A percentile compares a stretch with the other conserved stretches of the same genome.
These are phyloP conservation scores for Bombyx mori DNA, from an alignment of 1,140 invertebrate species.

Conservation along the genomic window ASM3026992v2 NC_085129.1:2165001-2165500, in stretches of 20 bases:
- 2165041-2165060: constrained; percentile 64
- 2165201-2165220: constrained; percentile 45
- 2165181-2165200: constrained; percentile 67
- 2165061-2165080: constrained; percentile 67
- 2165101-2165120: constrained; percentile 51
- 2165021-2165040: constrained; percentile 51
- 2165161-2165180: constrained; percentile 47
- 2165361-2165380: too few relatives aligned
- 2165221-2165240: constrained; percentile 65
- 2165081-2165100: constrained; percentile 50
- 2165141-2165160: constrained; percentile 67
- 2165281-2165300: constrained; percentile 1
- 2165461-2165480: constrained; percentile 10
- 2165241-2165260: constrained; percentile 42
- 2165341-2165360: too few relatives aligned
- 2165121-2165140: constrained; percentile 59
- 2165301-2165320: not conserved
- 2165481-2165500: constrained; percentile 5
- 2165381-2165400: not conserved
- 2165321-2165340: too few relatives aligned
- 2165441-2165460: constrained; percentile 4
- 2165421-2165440: constrained; percentile 6
- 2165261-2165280: constrained; percentile 51
- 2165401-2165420: not conserved
- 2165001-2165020: constrained; percentile 34